Evolutionary conservation across 92 coral and sea anemone genomes (phyloP), one percentile per base, ranked within the genome.

Genomic region (Nematostella vectensis): DNA sequence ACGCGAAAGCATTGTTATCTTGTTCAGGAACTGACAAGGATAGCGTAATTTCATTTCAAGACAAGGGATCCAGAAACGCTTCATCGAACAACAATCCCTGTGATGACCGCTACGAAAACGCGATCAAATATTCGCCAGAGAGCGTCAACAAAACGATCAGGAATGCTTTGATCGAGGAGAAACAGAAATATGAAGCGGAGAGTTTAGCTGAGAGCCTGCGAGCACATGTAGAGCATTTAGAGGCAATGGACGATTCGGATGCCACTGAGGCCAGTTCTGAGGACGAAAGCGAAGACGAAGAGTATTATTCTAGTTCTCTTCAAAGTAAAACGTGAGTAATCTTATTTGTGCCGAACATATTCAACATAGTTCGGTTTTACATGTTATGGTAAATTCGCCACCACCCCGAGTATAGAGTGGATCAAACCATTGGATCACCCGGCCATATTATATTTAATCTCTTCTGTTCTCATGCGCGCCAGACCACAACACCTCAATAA

Each of bases 241-340:
- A 93, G 72, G 67, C 63, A 57, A 84, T 93, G 73, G 80, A 82
- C 58, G 99, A 93, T 68, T 85, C 96, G 42, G 99, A 93, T 63
- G 99, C 89, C 17, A 93, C 99, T 13, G 89, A 78, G 36, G 85
- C 71, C 31, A 93, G 99, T 63, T 93, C 99, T 52, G 93, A 88
- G n/a, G 96, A 83, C 24, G 99, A 93, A 71, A 85, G 88, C 65
- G 94, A 83, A 48, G 95, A 78, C 15, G 99, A 85, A 52, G 85
- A 69, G 27, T 47, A 66, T 39, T 40, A n/a, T 19, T 27, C 63
- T 9, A 58, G 63, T 47, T 53, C 37, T 3, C 55, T 48, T 38
- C 49, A 23, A 36, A 39, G 54, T 44, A 55, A 63, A 55, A 36
- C 47, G 44, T 62, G 75, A 69, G 58, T 62, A 62, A 1, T 36